These are phyloP conservation scores for Caretta caretta DNA, from an alignment of 2,113 vertebrate genomes.

Conservation along the genomic window DNA sequence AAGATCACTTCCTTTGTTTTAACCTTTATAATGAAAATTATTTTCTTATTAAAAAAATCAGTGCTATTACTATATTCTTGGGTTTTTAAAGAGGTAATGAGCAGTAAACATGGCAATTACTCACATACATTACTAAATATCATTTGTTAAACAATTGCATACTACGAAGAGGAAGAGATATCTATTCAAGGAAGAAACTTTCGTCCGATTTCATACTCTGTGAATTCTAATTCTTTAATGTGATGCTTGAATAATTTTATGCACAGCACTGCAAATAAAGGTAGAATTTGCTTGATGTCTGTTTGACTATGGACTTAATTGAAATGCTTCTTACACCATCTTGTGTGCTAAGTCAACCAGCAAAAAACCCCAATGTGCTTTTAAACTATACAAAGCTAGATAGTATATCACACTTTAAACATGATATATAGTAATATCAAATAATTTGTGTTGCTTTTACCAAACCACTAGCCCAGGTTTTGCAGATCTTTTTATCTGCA, in stretches of 20 bases:
- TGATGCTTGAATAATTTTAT: slow-evolving; percentile 77
- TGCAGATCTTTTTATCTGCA: slow-evolving; percentile 57
- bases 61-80: slow-evolving; percentile 46
- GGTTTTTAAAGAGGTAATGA: slow-evolving; percentile 79
- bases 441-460: slow-evolving; percentile 56
- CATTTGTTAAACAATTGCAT: slow-evolving; percentile 61
- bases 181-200: slow-evolving; percentile 55
- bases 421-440: slow-evolving; percentile 25
- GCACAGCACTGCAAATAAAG: slow-evolving; percentile 62
- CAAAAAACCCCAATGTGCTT: slow-evolving; percentile 41
- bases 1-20: slow-evolving; percentile 67
- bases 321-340: slow-evolving; percentile 67
- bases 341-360: slow-evolving; percentile 74
- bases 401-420: slow-evolving; percentile 54
- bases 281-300: slow-evolving; percentile 53
- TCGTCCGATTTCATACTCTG: slow-evolving; percentile 55
- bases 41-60: slow-evolving; percentile 74
- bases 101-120: slow-evolving; percentile 78
- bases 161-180: slow-evolving; percentile 41
- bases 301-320: slow-evolving; percentile 75
- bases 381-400: slow-evolving; percentile 64
- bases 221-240: slow-evolving; percentile 59
- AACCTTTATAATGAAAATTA: slow-evolving; percentile 75
- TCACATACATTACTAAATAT: slow-evolving; percentile 72
- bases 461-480: slow-evolving; percentile 20